Percentiles rank a stretch among this genome's conserved stretches.
phyloP scores from a whole-genome alignment of 2,113 vertebrate species.

The Antechinus stuartii region DNA sequence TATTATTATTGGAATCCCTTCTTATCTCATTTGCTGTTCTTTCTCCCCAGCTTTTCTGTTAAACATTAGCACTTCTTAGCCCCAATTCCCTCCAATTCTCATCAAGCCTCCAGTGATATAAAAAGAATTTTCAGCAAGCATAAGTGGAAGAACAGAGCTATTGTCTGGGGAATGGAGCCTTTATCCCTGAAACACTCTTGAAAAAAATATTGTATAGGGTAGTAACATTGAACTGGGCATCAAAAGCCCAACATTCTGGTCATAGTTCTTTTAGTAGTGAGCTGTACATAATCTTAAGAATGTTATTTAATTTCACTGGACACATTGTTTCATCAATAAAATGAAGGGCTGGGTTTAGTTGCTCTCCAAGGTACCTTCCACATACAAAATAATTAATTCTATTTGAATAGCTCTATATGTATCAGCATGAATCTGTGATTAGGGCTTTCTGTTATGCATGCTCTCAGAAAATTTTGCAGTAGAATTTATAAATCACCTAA shows the following conservation, averaged over 20 bases:
- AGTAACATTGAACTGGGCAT: background rate
- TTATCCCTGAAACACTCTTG: background rate
- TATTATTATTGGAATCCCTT: background rate
- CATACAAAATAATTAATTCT: background rate
- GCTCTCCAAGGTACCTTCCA: background rate
- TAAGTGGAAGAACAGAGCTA: background rate
- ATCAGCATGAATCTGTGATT: background rate
- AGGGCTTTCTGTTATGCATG: background rate
- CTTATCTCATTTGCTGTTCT: background rate
- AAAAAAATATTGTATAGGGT: background rate
- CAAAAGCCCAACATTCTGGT: background rate
- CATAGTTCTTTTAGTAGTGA: background rate
- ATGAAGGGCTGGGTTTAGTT: background rate
- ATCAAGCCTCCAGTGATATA: background rate
- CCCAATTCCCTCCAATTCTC: background rate
- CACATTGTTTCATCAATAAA: background rate
- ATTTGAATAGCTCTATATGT: background rate
- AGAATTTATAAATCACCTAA: background rate
- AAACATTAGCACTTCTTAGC: background rate
- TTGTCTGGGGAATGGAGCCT: background rate
- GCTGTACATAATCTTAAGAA: background rate
- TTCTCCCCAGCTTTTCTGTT: background rate
- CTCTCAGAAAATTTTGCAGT: background rate
- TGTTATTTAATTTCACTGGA: background rate
- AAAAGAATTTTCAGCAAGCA: background rate